Conservation (phyloP, 2,888 invertebrate genomes). For the Eutolmus rufibarbis region DNA sequence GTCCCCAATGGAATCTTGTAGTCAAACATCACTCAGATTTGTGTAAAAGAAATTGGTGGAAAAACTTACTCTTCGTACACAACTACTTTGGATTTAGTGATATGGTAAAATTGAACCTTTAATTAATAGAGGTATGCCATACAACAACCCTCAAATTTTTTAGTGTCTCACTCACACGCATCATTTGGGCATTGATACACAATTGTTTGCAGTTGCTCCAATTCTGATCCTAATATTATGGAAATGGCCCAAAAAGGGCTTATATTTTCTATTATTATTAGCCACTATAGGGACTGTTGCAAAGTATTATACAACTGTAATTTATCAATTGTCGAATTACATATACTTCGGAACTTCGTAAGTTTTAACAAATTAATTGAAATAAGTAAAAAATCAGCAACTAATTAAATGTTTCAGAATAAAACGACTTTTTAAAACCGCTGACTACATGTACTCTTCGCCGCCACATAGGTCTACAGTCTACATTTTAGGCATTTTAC, state of each 20-base stretch:
- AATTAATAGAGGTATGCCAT: neutral
- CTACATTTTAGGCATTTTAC: conserved; percentile 72
- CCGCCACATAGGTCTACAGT: conserved; percentile 73
- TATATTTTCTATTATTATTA: conserved; percentile 61
- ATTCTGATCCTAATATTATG: conserved; percentile 67
- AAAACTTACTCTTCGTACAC: conserved; percentile 74
- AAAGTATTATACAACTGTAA: conserved; percentile 70
- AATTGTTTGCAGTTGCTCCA: conserved; percentile 71
- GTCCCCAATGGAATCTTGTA: conserved; percentile 75
- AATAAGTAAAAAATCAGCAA: neutral
- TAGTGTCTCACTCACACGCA: conserved; percentile 76
- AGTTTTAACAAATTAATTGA: conserved; percentile 55
- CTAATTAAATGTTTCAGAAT: conserved; percentile 63
- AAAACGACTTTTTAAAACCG: conserved; percentile 71
- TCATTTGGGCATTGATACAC: conserved; percentile 75
- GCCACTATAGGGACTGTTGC: conserved; percentile 68
- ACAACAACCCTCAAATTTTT: neutral
- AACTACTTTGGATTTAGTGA: conserved; percentile 77
- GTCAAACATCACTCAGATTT: conserved; percentile 72
- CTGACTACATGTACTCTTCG: conserved; percentile 73
- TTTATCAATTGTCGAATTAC: conserved; percentile 69
- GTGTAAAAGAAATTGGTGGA: conserved; percentile 75
- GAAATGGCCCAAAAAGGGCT: conserved; percentile 69
- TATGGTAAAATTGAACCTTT: conserved; percentile 64
- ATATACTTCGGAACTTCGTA: conserved; percentile 75